Evolutionary conservation across 2,797 vertebrate species (phyloP).

Genomic region (Pogoniulus pusillus): DNA sequence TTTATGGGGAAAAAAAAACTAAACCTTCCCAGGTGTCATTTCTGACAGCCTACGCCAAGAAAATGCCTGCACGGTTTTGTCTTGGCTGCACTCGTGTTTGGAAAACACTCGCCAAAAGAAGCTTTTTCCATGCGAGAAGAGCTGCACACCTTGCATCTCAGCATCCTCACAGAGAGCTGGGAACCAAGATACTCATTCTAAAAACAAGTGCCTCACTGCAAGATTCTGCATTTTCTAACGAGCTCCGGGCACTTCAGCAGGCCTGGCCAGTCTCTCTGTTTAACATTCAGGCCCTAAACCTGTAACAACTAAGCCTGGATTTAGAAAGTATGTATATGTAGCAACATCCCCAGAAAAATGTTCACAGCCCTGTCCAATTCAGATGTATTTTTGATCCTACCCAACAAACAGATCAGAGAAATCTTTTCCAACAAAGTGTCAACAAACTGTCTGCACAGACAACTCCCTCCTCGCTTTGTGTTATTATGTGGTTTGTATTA

Average conservation of each 20-base stretch:
- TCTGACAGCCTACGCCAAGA: background rate
- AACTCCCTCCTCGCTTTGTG: constrained; percentile 6
- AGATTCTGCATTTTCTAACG: background rate
- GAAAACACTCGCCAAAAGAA: background rate
- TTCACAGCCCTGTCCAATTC: constrained; percentile 9
- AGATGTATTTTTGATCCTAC: background rate
- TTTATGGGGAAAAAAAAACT: background rate
- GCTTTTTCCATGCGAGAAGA: background rate
- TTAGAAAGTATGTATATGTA: background rate
- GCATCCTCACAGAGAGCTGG: background rate
- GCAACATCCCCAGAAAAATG: background rate
- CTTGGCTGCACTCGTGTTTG: background rate
- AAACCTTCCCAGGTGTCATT: background rate
- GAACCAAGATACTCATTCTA: background rate
- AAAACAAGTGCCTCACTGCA: background rate
- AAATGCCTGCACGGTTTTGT: background rate
- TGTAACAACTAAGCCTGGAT: background rate
- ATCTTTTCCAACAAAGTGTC: constrained; percentile 61
- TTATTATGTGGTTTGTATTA: constrained; percentile 35
- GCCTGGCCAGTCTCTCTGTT: background rate
- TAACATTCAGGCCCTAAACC: background rate
- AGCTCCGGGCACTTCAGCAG: background rate
- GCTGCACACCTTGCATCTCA: background rate
- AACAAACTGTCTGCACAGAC: constrained; percentile 53
- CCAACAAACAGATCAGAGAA: constrained; percentile 32